Base-by-base conservation (phyloP, 1,140 invertebrate genomes). In the Tribolium castaneum region DNA sequence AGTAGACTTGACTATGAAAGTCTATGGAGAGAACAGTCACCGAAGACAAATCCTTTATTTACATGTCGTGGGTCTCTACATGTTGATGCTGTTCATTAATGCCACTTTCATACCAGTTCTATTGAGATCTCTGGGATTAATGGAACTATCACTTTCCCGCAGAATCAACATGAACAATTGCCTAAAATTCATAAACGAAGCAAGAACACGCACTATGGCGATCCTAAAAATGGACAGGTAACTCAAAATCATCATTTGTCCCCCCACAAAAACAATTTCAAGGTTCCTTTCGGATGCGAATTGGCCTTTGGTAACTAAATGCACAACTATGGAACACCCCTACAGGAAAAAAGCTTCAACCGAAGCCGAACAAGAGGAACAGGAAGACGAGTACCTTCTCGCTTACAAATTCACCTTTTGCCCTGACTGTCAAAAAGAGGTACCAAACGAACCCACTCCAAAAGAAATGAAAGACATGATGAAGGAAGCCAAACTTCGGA, bases 381-480 rank as follows among this genome's bases (percentile, higher is more conserved):
- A 82, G 5, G 87, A 87, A 3, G 87, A 88, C 16, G 87, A 88
- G 4, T 85, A 85, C 0, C 88, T 87, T 56, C 86, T 87, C 85
- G 87, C 87, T 1, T 87, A 87, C 76, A 83, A 82, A 10, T 87
- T 87, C 73, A 87, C 87, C 4, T 86, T 85, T 0, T 88, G 87
- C 51, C 87, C 87, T 0, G 87, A 87, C 66, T 88, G 87, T 70
- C 85, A 88, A 79, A 78, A 86, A 6, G 87, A 88, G 66, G 86
- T 88, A 79, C 87, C 86, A 3, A 87, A 86, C 22, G 87, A 88
- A 52, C 87, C 87, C 0, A 87, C 87, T 0, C 87, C 86, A 70
- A 87, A 87, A 62, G 87, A 88, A 50, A 86, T 87, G 51, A 83
- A 84, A 35, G 87, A 88, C 78, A 88, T 88, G 87, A 86, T 86